A percentile compares a stretch with the other conserved stretches of the same genome.
Evolutionary conservation across 2,797 vertebrate genomes (phyloP).

Genomic region (Anas capensis): DNA sequence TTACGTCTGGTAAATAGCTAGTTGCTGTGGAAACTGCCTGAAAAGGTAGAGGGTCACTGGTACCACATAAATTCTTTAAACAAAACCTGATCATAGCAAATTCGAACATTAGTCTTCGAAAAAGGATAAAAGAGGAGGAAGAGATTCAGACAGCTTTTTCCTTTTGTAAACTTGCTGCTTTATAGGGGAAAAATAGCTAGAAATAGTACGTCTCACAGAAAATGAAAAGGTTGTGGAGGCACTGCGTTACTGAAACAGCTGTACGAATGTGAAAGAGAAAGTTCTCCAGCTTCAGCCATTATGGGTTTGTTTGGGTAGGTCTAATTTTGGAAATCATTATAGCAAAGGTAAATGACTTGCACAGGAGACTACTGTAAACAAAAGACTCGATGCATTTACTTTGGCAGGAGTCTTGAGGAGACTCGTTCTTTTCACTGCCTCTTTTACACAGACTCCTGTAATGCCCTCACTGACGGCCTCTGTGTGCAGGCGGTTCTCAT

Average conservation of each 20-base stretch:
- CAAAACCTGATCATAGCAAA: slow-evolving; percentile 57
- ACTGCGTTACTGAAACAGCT: slow-evolving; percentile 43
- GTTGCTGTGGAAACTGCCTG: slow-evolving; percentile 68
- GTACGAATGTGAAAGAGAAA: slow-evolving; percentile 63
- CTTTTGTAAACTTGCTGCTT: slow-evolving; percentile 70
- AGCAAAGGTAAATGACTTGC: slow-evolving; percentile 61
- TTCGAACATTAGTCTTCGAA: slow-evolving; percentile 51
- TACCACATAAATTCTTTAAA: slow-evolving; percentile 70
- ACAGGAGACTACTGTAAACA: slow-evolving; percentile 67
- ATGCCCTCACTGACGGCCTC: not conserved
- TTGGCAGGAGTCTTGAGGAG: slow-evolving; percentile 58
- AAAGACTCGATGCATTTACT: slow-evolving; percentile 60
- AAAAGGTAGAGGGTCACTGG: slow-evolving; percentile 66
- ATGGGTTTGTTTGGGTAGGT: slow-evolving; percentile 56
- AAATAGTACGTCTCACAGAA: slow-evolving; percentile 50
- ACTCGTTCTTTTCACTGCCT: slow-evolving; percentile 26
- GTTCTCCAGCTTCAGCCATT: slow-evolving; percentile 52
- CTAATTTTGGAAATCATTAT: slow-evolving; percentile 67
- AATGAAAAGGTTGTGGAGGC: slow-evolving; percentile 53
- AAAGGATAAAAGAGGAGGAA: slow-evolving; percentile 69
- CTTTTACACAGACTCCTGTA: slow-evolving; percentile 21
- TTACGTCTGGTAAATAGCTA: slow-evolving; percentile 70
- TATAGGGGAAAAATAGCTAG: slow-evolving; percentile 48
- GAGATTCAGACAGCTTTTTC: slow-evolving; percentile 73
- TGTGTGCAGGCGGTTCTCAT: not conserved